These are phyloP conservation scores for Cyclopterus lumpus DNA, from an alignment of 2,797 vertebrate genomes.

Conservation along the genomic window DNA sequence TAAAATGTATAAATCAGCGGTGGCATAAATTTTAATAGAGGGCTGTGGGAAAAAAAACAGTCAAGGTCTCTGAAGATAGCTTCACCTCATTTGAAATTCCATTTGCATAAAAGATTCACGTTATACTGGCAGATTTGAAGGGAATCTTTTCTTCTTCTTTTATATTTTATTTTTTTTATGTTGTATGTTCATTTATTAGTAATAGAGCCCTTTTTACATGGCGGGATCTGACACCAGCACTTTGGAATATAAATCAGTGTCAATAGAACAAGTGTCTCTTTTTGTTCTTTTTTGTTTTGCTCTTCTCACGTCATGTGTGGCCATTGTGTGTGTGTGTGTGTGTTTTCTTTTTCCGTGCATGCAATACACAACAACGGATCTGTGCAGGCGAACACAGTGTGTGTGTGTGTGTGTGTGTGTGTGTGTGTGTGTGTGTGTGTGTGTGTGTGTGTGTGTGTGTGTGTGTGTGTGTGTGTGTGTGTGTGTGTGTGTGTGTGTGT, in stretches of 20 bases:
- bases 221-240: slow-evolving; percentile 73
- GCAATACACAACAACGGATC: slow-evolving; percentile 10
- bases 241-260: slow-evolving; percentile 84
- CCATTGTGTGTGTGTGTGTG: slow-evolving; percentile 13
- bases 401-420: slow-evolving; percentile 25
- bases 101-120: slow-evolving; percentile 91
- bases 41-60: slow-evolving; percentile 84
- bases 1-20: slow-evolving; percentile 87
- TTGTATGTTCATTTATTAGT: slow-evolving; percentile 86
- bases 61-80: slow-evolving; percentile 84
- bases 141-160: slow-evolving; percentile 73
- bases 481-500: slow-evolving; percentile 32
- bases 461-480: slow-evolving; percentile 33
- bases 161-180: slow-evolving; percentile 80
- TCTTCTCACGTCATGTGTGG: slow-evolving; percentile 25
- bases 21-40: slow-evolving; percentile 89
- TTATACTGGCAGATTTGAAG: slow-evolving; percentile 82
- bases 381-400: slow-evolving; percentile 10
- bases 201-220: slow-evolving; percentile 79
- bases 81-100: slow-evolving; percentile 89
- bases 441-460: slow-evolving; percentile 32
- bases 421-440: slow-evolving; percentile 26
- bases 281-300: not conserved
- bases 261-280: slow-evolving; percentile 75
- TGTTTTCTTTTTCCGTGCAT: slow-evolving; percentile 15